phyloP scores from a whole-genome alignment of 2,888 invertebrate species.

The Spicauda simplicius region DNA sequence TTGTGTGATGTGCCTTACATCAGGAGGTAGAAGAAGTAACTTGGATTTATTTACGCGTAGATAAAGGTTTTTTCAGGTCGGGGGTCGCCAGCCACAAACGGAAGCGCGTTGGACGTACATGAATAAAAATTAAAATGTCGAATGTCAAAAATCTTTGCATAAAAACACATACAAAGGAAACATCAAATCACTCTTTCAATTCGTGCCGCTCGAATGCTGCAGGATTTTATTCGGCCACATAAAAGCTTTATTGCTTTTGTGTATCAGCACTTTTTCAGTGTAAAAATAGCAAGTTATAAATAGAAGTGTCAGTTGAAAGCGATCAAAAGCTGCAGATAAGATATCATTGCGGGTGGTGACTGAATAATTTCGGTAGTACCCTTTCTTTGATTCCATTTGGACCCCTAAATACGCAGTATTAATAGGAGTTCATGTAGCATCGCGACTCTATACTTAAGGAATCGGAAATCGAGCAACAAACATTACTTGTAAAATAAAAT shows the following conservation, averaged over 20 bases:
- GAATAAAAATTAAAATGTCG: neutral
- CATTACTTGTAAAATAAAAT: neutral
- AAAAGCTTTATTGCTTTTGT: conserved; percentile 13
- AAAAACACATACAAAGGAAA: neutral
- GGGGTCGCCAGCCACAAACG: too few relatives aligned
- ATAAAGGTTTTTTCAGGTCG: too few relatives aligned
- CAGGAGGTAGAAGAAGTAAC: too few relatives aligned
- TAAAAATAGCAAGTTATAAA: conserved; percentile 1
- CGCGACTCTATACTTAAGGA: neutral
- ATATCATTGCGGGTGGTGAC: neutral
- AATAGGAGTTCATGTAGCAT: neutral
- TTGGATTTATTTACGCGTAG: too few relatives aligned
- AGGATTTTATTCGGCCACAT: conserved; percentile 17
- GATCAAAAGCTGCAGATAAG: conserved; percentile 3
- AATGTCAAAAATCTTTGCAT: neutral
- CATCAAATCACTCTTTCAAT: neutral
- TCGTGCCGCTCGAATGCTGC: neutral
- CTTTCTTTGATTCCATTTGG: neutral
- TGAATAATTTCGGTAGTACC: neutral
- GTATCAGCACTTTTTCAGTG: conserved; percentile 1
- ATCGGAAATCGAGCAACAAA: neutral
- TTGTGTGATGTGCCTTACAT: too few relatives aligned
- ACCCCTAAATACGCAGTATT: neutral
- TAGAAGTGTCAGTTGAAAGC: neutral
- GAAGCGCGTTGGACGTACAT: too few relatives aligned